phyloP scores from a whole-genome alignment of 2,888 invertebrate genomes.

The Myopa tessellatipennis region DNA sequence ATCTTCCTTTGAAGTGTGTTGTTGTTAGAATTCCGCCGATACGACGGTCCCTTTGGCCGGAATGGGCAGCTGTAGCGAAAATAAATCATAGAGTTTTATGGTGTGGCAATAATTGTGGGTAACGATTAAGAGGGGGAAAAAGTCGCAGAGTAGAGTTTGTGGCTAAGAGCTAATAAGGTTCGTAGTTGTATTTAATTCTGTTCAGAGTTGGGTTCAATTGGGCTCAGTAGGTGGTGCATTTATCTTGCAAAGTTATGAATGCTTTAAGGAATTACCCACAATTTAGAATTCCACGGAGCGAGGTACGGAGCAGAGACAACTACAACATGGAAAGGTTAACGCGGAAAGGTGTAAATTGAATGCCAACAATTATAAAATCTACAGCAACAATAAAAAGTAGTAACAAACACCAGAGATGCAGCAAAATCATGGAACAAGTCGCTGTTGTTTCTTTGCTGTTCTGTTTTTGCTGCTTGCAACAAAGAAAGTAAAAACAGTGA shows the following conservation, averaged over 20 bases:
- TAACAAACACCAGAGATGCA: background rate
- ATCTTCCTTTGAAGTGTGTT: background rate
- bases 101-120: background rate
- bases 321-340: background rate
- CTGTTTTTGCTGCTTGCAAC: background rate
- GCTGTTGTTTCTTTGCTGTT: background rate
- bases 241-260: too few species aligned
- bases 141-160: too few species aligned
- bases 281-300: too few species aligned
- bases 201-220: too few species aligned
- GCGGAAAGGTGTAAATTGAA: slow-evolving; percentile 10
- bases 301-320: too few species aligned
- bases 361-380: background rate
- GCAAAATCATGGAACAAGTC: background rate
- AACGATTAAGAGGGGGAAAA: too few species aligned
- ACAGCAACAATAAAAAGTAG: background rate
- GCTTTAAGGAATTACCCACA: too few species aligned
- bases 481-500: background rate
- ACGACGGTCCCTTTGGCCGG: background rate
- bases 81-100: slow-evolving; percentile 27
- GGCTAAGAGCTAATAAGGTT: too few species aligned
- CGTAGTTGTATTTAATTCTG: too few species aligned
- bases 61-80: background rate
- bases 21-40: too few species aligned
- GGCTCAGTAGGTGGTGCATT: too few species aligned